Conservation (phyloP, 2,113 vertebrate genomes). For the Todiramphus saurophagus region DNA sequence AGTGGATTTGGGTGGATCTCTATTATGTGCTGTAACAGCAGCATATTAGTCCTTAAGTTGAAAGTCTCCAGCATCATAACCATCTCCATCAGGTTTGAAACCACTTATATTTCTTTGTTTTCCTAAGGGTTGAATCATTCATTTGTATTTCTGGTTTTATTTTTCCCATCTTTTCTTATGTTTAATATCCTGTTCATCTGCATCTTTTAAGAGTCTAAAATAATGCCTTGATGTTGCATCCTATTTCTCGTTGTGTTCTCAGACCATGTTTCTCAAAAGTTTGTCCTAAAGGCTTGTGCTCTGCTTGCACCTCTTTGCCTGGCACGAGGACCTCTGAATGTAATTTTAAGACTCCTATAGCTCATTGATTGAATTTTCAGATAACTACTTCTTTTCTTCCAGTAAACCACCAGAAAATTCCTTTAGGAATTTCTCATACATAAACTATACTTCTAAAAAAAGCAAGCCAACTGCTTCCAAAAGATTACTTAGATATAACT, state of each 20-base stretch:
- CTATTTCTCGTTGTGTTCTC: neutral
- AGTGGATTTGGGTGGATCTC: neutral
- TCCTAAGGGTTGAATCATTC: neutral
- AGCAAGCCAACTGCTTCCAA: neutral
- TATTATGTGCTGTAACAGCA: neutral
- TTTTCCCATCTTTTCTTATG: neutral
- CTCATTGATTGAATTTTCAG: neutral
- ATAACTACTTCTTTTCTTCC: neutral
- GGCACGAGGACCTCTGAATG: neutral
- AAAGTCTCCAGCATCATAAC: neutral
- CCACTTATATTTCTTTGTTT: neutral
- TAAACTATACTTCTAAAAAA: neutral
- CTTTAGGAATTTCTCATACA: neutral
- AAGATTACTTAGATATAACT: neutral
- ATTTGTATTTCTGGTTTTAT: neutral
- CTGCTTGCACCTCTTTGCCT: neutral
- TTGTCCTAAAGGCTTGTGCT: neutral
- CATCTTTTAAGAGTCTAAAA: neutral
- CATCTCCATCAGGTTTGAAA: neutral
- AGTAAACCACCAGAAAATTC: neutral
- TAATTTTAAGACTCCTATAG: neutral
- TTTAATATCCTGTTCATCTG: neutral
- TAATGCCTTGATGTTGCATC: neutral
- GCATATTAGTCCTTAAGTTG: neutral
- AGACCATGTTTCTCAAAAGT: neutral